Percentiles rank a stretch among this genome's conserved stretches.
phyloP scores from a whole-genome alignment of 2,113 vertebrate genomes.

The Salminus brasiliensis region DNA sequence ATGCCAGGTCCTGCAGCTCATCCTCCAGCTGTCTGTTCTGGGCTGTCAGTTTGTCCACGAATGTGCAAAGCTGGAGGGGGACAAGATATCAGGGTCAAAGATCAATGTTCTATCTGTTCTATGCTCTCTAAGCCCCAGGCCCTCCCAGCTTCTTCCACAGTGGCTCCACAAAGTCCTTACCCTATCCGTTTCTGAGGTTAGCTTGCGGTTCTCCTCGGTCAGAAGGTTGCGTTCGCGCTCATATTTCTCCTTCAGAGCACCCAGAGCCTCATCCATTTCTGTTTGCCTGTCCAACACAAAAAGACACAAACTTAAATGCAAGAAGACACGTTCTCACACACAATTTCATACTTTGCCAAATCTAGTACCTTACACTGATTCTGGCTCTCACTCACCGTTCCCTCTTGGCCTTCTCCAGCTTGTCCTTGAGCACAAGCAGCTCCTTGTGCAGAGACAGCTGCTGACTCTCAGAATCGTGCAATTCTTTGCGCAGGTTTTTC shows the following conservation, averaged over 20 bases:
- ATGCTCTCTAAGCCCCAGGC: neutral
- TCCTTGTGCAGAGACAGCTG: constrained; percentile 89
- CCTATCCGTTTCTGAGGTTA: constrained; percentile 86
- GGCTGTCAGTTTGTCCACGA: constrained; percentile 89
- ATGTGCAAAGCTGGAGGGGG: constrained; percentile 82
- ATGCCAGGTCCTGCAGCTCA: constrained; percentile 88
- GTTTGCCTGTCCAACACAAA: constrained; percentile 74
- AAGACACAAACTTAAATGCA: neutral
- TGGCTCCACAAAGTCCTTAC: constrained; percentile 66
- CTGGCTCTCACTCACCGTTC: constrained; percentile 81
- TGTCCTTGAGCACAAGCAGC: constrained; percentile 85
- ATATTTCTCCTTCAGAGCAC: constrained; percentile 83
- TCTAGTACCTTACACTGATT: neutral
- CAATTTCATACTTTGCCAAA: neutral
- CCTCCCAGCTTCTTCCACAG: neutral
- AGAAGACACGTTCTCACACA: neutral
- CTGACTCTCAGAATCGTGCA: constrained; percentile 90
- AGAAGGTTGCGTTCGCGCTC: constrained; percentile 87
- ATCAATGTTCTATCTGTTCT: neutral
- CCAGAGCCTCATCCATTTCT: constrained; percentile 87
- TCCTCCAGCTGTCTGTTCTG: constrained; percentile 94
- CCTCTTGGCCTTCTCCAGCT: constrained; percentile 87
- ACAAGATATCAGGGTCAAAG: neutral
- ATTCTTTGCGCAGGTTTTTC: constrained; percentile 88
- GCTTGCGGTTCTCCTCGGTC: constrained; percentile 88